phyloP scores from a whole-genome alignment of 2,888 invertebrate species.

The Drosophila merina region DNA sequence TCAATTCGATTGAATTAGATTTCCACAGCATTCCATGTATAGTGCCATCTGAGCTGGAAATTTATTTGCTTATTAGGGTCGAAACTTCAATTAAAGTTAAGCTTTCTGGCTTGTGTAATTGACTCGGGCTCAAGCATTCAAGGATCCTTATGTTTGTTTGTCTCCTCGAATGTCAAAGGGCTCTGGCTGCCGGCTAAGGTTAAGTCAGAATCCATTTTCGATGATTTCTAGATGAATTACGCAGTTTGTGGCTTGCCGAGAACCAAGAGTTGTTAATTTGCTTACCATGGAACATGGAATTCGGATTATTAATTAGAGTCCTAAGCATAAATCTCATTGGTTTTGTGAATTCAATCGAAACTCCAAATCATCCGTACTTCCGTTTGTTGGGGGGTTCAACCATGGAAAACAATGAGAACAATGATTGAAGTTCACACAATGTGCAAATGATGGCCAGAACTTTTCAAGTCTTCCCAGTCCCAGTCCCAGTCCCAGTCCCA shows the following conservation, averaged over 20 bases:
- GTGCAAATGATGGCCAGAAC: slow-evolving; percentile 5
- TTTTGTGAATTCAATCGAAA: background rate
- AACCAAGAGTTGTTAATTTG: too few species aligned
- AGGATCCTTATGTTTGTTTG: background rate
- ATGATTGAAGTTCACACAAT: slow-evolving; percentile 16
- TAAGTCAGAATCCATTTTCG: background rate
- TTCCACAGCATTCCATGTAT: background rate
- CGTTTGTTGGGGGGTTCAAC: too few species aligned
- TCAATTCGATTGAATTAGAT: slow-evolving; percentile 11
- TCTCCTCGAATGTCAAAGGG: slow-evolving; percentile 2
- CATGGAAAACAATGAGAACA: background rate
- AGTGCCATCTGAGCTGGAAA: slow-evolving; percentile 6
- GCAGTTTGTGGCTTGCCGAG: background rate
- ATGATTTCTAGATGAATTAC: background rate
- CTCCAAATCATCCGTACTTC: background rate
- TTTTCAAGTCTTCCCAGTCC: background rate
- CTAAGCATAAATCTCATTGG: background rate
- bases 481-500: too few species aligned
- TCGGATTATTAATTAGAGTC: background rate
- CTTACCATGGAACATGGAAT: background rate
- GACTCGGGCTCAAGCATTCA: slow-evolving; percentile 8
- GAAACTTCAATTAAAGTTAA: slow-evolving; percentile 18
- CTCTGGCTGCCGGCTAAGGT: background rate
- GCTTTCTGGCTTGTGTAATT: slow-evolving; percentile 20
- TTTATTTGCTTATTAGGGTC: slow-evolving; percentile 33